Evolutionary conservation across 1,140 invertebrate species (phyloP), one percentile per base, ranked within the genome.

Genomic region (Mizuhopecten yessoensis): DNA sequence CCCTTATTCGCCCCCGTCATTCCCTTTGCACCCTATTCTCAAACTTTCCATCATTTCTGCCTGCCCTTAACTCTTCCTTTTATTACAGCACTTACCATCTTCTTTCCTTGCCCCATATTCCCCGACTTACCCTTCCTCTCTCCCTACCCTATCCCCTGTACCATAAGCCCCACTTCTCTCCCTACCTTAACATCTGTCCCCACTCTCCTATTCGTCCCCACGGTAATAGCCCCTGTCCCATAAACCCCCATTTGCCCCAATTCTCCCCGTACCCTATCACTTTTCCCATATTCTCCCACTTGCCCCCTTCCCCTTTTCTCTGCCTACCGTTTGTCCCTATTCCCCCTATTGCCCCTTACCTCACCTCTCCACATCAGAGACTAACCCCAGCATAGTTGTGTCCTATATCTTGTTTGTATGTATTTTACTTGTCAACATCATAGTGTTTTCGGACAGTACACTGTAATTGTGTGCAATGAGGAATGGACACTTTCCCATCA

Each of bases 391-490:
- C 1, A 75, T n/a, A 75, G 57, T n/a, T n/a, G n/a, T 13, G 11
- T n/a, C 57, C 57, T 75, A 75, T 17, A 75, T 75, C 57, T 29
- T 29, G 57, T 29, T 23, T 29, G 57, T n/a, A 75, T 75, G 57
- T 75, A 75, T 2, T 75, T 75, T 75, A 75, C 57, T 75, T 75
- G 57, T 75, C 57, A 75, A 75, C 57, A 29, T n/a, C 57, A n/a
- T n/a, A 75, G 57, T 29, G 23, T 75, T 75, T 75, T 75, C 42
- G n/a, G 57, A 5, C 57, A 75, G 57, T 75, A 75, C 57, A 75
- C 11, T n/a, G 57, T 75, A 75, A 75, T 75, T 75, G 57, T 75
- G n/a, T 29, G 57, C 57, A 75, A 75, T 75, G 57, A 75, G 57
- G 1, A 75, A 75, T 29, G 57, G 57, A 75, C 57, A 75, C 9